A percentile compares a stretch with the other conserved stretches of the same genome.
phyloP scores from a whole-genome alignment of 2,797 vertebrate species.

The Oreochromis mossambicus region DNA sequence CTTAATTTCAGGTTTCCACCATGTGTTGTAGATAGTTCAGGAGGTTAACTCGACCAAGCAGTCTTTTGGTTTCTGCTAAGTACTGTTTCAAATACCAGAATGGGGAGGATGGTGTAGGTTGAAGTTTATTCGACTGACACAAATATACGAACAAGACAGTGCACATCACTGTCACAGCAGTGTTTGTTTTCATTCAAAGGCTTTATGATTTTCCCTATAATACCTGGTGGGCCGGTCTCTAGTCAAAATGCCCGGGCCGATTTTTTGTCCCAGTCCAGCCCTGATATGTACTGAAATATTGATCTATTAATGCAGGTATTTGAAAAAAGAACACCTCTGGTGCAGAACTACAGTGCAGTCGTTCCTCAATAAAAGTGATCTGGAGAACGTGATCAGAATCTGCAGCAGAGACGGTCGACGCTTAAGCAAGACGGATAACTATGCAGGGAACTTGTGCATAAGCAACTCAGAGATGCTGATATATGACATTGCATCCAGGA shows the following conservation, averaged over 20 bases:
- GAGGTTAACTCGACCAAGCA: too few species aligned
- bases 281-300: neutral
- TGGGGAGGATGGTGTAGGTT: too few species aligned
- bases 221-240: too few species aligned
- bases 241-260: rapidly evolving
- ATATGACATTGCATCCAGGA: rapidly evolving
- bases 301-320: neutral
- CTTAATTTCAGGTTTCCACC: too few species aligned
- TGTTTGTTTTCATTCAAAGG: rapidly evolving
- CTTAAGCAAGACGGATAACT: neutral
- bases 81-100: too few species aligned
- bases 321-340: neutral
- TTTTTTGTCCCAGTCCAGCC: neutral
- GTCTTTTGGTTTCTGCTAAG: too few species aligned
- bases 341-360: neutral
- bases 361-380: neutral
- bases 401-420: neutral
- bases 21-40: too few species aligned
- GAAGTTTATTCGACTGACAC: too few species aligned
- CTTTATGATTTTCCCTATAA: too few species aligned
- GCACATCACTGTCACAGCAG: too few species aligned
- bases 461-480: neutral
- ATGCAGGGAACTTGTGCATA: neutral
- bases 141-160: too few species aligned
- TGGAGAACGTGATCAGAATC: neutral